A percentile compares a stretch with the other conserved stretches of the same genome.
Conservation (phyloP, 2,888 invertebrate species). For the Germaria angustata region DNA sequence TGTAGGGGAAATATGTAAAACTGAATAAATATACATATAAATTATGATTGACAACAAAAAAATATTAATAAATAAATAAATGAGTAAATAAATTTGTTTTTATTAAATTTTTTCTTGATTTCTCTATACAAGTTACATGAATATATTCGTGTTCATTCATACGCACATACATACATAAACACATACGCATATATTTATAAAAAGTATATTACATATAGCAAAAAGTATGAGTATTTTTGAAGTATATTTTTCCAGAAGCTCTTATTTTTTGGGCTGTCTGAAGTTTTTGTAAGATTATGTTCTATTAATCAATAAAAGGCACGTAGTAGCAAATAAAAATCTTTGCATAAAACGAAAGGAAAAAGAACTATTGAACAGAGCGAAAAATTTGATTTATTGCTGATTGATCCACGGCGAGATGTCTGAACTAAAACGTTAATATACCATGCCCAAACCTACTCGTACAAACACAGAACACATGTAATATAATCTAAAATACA, state of each 20-base stretch:
- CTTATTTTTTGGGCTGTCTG: conserved; percentile 6
- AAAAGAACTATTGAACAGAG: background rate
- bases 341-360: background rate
- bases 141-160: background rate
- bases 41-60: conserved; percentile 59
- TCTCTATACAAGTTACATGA: background rate
- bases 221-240: background rate
- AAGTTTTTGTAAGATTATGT: conserved; percentile 2
- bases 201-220: no score
- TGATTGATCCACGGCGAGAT: conserved; percentile 51
- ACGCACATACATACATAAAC: background rate
- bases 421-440: conserved; percentile 15
- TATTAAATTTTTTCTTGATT: background rate
- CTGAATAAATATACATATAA: conserved; percentile 2
- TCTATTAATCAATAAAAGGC: conserved; percentile 45
- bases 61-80: conserved; percentile 4
- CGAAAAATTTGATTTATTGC: conserved; percentile 28
- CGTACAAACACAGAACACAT: background rate
- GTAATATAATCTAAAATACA: no score
- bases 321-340: background rate
- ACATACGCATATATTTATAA: background rate
- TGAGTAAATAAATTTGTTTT: background rate
- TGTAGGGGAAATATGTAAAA: background rate
- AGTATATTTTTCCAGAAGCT: background rate
- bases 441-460: background rate